A percentile compares a stretch with the other conserved stretches of the same genome.
Evolutionary conservation across 2,888 invertebrate species (phyloP).

Genomic region (Cyaniris semiargus): DNA sequence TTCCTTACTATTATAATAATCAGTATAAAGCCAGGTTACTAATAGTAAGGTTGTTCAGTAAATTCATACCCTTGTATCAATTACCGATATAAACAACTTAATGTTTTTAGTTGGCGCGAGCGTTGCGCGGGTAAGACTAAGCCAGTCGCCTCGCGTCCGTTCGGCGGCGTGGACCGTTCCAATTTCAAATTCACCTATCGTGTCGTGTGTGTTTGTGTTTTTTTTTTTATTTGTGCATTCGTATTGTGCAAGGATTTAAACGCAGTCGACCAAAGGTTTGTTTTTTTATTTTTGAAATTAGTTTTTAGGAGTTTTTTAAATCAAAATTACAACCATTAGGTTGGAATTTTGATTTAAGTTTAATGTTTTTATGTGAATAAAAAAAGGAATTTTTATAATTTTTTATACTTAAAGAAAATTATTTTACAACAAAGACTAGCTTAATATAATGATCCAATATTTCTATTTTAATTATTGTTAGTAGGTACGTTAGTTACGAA

Average conservation of each 20-base stretch:
- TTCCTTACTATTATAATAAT: neutral
- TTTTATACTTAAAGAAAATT: no score
- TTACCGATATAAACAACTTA: constrained; percentile 47
- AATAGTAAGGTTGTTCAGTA: constrained; percentile 27
- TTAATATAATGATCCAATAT: no score
- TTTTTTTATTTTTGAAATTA: constrained; percentile 41
- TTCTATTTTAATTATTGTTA: no score
- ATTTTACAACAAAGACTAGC: no score
- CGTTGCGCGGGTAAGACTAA: constrained; percentile 30
- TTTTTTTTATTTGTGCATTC: constrained; percentile 53
- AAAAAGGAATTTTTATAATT: no score
- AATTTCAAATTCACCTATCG: constrained; percentile 36
- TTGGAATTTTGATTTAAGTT: neutral
- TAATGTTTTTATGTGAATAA: neutral
- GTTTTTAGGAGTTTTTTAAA: no score
- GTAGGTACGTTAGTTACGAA: no score
- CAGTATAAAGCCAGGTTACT: neutral
- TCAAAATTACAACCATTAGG: no score
- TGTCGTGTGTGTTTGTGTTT: constrained; percentile 56
- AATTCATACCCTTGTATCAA: constrained; percentile 44
- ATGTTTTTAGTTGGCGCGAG: constrained; percentile 44
- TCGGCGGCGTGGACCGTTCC: constrained; percentile 56
- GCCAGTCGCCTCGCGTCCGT: constrained; percentile 58
- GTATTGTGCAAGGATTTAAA: constrained; percentile 62
- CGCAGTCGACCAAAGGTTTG: constrained; percentile 55